A percentile compares a stretch with the other conserved stretches of the same genome.
Evolutionary conservation across 2,888 invertebrate genomes (phyloP).

Genomic region (Trissolcus brochymenae): DNA sequence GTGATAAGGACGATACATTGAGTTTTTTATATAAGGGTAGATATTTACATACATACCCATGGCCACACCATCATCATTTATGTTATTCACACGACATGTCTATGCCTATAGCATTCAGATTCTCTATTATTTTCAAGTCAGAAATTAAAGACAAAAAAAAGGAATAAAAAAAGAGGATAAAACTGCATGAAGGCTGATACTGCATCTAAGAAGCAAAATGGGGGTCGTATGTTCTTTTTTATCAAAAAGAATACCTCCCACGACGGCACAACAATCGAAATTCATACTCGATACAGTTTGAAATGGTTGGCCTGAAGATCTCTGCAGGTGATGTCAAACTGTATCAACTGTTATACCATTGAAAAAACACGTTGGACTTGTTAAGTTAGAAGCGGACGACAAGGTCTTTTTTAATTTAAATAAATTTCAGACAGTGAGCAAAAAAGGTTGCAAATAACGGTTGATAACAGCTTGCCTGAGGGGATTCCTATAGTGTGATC

Average conservation of each 20-base stretch:
- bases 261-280: constrained; percentile 47
- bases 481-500: constrained; percentile 84
- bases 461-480: constrained; percentile 83
- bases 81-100: constrained; percentile 72
- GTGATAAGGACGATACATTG: constrained; percentile 46
- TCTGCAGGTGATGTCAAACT: constrained; percentile 67
- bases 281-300: constrained; percentile 72
- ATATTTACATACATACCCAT: constrained; percentile 74
- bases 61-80: constrained; percentile 76
- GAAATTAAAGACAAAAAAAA: constrained; percentile 34
- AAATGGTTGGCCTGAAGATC: constrained; percentile 61
- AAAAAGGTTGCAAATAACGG: constrained; percentile 70
- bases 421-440: constrained; percentile 61
- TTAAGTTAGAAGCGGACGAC: constrained; percentile 65
- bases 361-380: constrained; percentile 62
- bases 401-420: constrained; percentile 14
- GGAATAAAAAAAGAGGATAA: constrained; percentile 7
- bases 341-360: constrained; percentile 69
- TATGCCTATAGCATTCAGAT: constrained; percentile 53
- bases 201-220: constrained; percentile 53
- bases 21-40: constrained; percentile 33
- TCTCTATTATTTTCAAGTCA: constrained; percentile 33
- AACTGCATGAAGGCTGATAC: constrained; percentile 49
- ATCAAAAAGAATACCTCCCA: constrained; percentile 43
- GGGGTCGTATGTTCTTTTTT: constrained; percentile 38